Evolutionary conservation across 2,888 invertebrate species (phyloP), one percentile per base, ranked within the genome.

Genomic region (Spialia ferax): DNA sequence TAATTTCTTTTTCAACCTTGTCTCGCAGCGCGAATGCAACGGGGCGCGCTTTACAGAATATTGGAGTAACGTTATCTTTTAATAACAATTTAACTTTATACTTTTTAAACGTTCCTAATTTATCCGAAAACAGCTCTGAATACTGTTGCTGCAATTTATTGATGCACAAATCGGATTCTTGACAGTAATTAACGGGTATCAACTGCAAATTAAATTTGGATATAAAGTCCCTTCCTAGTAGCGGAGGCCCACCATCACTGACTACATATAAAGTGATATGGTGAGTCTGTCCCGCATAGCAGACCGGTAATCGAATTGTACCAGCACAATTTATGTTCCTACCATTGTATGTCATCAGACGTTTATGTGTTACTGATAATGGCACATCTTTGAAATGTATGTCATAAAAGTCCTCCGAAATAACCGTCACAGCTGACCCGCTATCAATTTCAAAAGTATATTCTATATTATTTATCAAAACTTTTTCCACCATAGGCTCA

Each of bases 161-260:
- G 22, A 63, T 4, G 11, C 1, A n/a, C 2, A 11, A 0, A 11
- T 32, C 32, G 2, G 45, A 11, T 38, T 52, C 23, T 20, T 32
- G 10, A 50, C 32, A 63, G 59, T 35, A 73, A 61, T 71, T 50
- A 22, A 69, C 18, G 0, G 72, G 69, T 2, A 45, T 4, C 7
- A 75, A 35, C 38, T 73, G 50, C 55, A 78, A 70, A 0, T 70
- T 61, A 45, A 73, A 74, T 22, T 13, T 10, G 0, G 65, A 55
- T n/a, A 75, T 73, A 61, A 73, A 73, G 70, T 75, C 74, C 0
- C 75, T 48, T 4, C 74, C 75, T 7, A 75, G 29, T 0, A 76
- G 48, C n/a, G 75, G 72, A 5, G 75, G 74, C 0, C 75, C 76
- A 10, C 76, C 75, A 50, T 73, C 63, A 0, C 69, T 69, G 0